A percentile compares a stretch with the other conserved stretches of the same genome.
These are phyloP conservation scores for Neomonachus schauinslandi DNA, from an alignment of 2,113 vertebrate species.

Conservation along the genomic window DNA sequence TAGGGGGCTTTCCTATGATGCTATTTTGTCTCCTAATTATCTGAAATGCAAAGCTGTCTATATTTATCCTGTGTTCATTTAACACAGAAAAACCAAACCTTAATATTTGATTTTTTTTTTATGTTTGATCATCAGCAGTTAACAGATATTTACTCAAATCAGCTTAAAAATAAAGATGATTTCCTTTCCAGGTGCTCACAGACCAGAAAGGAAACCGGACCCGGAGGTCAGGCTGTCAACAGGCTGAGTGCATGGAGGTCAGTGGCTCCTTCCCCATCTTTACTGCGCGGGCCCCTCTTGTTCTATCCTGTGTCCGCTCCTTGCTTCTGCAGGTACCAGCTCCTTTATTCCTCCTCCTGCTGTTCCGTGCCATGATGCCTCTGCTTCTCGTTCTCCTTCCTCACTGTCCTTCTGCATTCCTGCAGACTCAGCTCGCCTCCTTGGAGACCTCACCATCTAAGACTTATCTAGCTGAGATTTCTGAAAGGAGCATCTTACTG, in stretches of 20 bases:
- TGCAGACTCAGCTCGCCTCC: neutral
- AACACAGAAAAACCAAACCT: neutral
- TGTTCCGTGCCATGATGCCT: accelerated
- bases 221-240: accelerated
- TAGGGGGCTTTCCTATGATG: accelerated
- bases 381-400: accelerated
- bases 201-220: neutral
- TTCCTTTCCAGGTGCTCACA: neutral
- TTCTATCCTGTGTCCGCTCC: accelerated
- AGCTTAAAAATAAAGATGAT: too few relatives aligned
- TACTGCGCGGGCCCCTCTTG: accelerated
- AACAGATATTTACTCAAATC: neutral
- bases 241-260: accelerated
- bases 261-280: too few relatives aligned
- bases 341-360: too few relatives aligned
- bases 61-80: neutral
- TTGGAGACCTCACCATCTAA: too few relatives aligned
- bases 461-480: neutral
- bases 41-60: neutral
- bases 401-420: neutral
- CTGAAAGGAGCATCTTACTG: neutral
- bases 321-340: neutral
- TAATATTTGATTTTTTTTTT: neutral
- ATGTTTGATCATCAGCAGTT: too few relatives aligned
- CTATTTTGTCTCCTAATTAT: too few relatives aligned